Base-by-base conservation (phyloP, 2,113 vertebrate species). In the Lates calcarifer region DNA sequence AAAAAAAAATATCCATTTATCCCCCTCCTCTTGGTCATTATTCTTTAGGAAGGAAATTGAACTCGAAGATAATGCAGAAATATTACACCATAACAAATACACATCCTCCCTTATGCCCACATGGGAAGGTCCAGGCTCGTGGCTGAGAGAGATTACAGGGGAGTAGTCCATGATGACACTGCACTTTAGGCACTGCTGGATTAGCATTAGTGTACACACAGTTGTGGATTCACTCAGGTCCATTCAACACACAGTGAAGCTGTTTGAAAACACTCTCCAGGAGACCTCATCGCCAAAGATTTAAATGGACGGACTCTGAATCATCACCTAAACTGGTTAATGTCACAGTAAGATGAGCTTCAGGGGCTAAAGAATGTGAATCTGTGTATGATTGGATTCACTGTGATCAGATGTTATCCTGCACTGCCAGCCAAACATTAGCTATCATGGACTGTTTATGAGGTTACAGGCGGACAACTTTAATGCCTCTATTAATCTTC, bases 111-210 rank as follows among this genome's bases (percentile, higher is more conserved):
- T 51, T 60, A 53, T 10, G 17, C 1, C 73, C 69, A 53, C 65
- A 56, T 39, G 74, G 35, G 12, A 73, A 56, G 70, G 49, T 62
- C 57, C 43, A 77, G 75, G 18, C 74, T 11, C 22, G 47, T 31
- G 63, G 49, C 62, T 65, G 71, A 58, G 28, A 63, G 72, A 77
- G 87, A 91, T 90, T 89, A 89, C 26, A 84, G 74, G 24, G 39
- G 81, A 74, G 84, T 2, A 61, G 70, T 58, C 66, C 33, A 26
- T 86, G 86, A 89, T 90, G 90, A 89, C 81, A 26, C 68, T 82
- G 90, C 80, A 72, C 53, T 87, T 74, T 87, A 35, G 83, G 79
- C 75, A 37, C 72, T 24, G 18, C 3, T 45, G 78, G 90, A 91
- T 90, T 91, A 91, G 77, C 77, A 77, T 81, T 74, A 84, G 74